phyloP scores from a whole-genome alignment of 2,888 invertebrate genomes.

The Cephus pygmeus region DNA sequence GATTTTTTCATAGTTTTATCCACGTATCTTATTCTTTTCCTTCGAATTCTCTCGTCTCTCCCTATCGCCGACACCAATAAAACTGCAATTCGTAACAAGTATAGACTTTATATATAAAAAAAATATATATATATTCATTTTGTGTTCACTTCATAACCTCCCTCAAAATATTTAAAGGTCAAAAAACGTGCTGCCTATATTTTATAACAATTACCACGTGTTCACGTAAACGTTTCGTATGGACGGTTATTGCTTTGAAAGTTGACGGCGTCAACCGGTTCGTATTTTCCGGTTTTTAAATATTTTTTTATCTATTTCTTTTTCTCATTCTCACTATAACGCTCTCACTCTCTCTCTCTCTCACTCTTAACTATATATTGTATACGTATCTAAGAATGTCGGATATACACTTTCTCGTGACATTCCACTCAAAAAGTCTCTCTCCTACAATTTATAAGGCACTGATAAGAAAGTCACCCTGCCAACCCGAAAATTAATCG shows the following conservation, averaged over 20 bases:
- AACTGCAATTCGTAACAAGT: slow-evolving; percentile 59
- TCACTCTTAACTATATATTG: no score
- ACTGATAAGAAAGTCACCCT: no score
- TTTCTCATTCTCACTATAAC: no score
- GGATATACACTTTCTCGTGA: no score
- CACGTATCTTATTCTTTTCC: no score
- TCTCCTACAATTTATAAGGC: no score
- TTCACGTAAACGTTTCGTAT: slow-evolving; percentile 56
- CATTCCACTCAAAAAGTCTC: no score
- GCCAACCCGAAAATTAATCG: no score
- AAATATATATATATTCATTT: slow-evolving; percentile 53
- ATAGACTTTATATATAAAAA: slow-evolving; percentile 60
- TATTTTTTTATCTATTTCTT: no score
- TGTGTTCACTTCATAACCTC: slow-evolving; percentile 27
- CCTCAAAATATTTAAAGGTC: slow-evolving; percentile 34
- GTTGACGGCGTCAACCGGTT: slow-evolving; percentile 36
- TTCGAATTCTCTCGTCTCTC: not conserved
- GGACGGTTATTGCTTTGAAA: slow-evolving; percentile 63
- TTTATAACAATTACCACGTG: slow-evolving; percentile 54
- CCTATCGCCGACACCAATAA: slow-evolving; percentile 38
- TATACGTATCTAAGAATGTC: no score
- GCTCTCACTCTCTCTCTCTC: slow-evolving; percentile 8
- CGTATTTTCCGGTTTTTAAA: slow-evolving; percentile 36
- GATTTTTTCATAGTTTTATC: no score
- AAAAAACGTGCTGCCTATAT: slow-evolving; percentile 45